Conservation (phyloP, 2,888 invertebrate species). For the Eupithecia subfuscata region DNA sequence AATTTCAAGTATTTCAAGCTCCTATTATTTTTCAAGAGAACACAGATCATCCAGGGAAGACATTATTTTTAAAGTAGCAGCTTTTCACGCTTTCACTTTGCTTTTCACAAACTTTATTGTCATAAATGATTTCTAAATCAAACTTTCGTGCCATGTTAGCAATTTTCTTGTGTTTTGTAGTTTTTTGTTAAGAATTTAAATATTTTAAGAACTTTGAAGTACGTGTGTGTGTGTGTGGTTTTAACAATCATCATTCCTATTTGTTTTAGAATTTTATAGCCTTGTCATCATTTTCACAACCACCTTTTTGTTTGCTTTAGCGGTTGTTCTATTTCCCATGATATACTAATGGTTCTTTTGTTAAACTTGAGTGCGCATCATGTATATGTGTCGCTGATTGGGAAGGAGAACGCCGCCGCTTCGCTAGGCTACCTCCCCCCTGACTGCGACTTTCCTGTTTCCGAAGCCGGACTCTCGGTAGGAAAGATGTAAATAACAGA, state of each 20-base stretch:
- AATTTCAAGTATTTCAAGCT: not conserved
- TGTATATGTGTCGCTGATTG: constrained; percentile 23
- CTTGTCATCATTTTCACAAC: constrained; percentile 37
- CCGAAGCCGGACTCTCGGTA: constrained; percentile 80
- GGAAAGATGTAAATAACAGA: constrained; percentile 70
- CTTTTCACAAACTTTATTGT: constrained; percentile 1
- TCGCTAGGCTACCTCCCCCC: constrained; percentile 68
- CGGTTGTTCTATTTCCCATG: constrained; percentile 46
- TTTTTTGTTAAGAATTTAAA: not conserved
- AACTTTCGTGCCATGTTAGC: not conserved
- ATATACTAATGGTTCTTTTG: not conserved
- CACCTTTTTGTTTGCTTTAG: constrained; percentile 57
- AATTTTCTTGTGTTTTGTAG: not conserved
- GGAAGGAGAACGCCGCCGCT: constrained; percentile 56
- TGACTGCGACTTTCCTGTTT: constrained; percentile 79
- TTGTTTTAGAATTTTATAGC: constrained; percentile 6
- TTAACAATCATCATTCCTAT: not conserved
- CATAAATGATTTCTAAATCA: not conserved
- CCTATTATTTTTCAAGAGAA: not conserved
- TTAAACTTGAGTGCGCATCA: constrained; percentile 23
- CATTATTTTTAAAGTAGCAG: constrained; percentile 39
- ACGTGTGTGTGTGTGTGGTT: constrained; percentile 2
- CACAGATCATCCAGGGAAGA: constrained; percentile 40
- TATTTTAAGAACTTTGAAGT: not conserved
- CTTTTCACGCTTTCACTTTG: constrained; percentile 67